Conservation (phyloP, 2,797 vertebrate genomes). For the Sebastolobus altivelis region DNA sequence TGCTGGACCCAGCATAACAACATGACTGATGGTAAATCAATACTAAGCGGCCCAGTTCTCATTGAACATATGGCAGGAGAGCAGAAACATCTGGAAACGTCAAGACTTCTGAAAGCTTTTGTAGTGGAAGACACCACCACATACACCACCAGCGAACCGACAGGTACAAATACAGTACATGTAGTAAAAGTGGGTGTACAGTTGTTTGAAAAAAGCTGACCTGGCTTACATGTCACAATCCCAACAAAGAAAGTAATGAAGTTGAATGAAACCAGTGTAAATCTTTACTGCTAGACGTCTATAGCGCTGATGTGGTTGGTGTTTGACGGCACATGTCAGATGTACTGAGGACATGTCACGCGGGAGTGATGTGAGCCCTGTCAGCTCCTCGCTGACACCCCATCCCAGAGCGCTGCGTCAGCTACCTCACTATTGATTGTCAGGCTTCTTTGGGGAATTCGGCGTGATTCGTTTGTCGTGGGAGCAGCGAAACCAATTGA, state of each 20-base stretch:
- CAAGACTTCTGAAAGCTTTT: slow-evolving; percentile 45
- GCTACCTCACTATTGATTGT: slow-evolving; percentile 76
- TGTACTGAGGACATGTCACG: slow-evolving; percentile 61
- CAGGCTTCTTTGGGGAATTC: slow-evolving; percentile 75
- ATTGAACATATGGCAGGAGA: slow-evolving; percentile 56
- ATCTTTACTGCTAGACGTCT: slow-evolving; percentile 30
- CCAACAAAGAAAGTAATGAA: slow-evolving; percentile 33
- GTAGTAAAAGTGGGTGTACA: not conserved
- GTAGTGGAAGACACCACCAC: slow-evolving; percentile 18
- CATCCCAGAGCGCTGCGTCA: slow-evolving; percentile 66
- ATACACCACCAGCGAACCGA: slow-evolving; percentile 13
- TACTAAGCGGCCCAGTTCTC: slow-evolving; percentile 70
- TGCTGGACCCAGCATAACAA: slow-evolving; percentile 69
- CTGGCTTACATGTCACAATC: slow-evolving; percentile 20
- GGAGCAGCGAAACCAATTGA: slow-evolving; percentile 77
- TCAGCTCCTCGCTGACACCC: slow-evolving; percentile 59
- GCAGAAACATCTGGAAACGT: slow-evolving; percentile 63
- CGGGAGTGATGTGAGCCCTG: slow-evolving; percentile 65
- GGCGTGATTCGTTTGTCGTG: slow-evolving; percentile 56
- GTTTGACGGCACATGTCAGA: slow-evolving; percentile 68
- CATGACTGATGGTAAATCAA: slow-evolving; percentile 85
- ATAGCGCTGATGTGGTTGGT: slow-evolving; percentile 25
- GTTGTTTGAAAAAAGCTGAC: slow-evolving; percentile 27
- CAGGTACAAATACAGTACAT: slow-evolving; percentile 20
- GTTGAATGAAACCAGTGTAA: slow-evolving; percentile 37